These are phyloP conservation scores for Cryptoprocta ferox DNA, from an alignment of 2,797 vertebrate species.

Conservation along the genomic window DNA sequence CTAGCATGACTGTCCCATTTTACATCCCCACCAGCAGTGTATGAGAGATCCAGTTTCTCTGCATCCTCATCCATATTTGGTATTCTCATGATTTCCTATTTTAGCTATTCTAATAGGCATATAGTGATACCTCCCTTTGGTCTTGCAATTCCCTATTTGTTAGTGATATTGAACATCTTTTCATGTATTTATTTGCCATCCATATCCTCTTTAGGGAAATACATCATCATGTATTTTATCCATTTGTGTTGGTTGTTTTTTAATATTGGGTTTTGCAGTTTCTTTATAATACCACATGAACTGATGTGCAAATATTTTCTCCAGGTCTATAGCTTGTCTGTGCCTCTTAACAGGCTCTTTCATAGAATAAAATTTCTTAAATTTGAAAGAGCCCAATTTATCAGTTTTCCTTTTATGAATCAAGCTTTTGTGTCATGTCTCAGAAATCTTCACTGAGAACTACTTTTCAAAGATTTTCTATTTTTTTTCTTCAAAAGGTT, in stretches of 20 bases:
- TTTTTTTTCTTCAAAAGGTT: not conserved
- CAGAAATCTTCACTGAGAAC: not conserved
- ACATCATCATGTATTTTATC: not conserved
- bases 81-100: not conserved
- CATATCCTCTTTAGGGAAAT: not conserved
- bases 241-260: not conserved
- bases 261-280: not conserved
- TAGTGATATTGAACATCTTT: not conserved
- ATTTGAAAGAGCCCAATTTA: not conserved
- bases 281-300: not conserved
- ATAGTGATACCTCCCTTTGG: not conserved
- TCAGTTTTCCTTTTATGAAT: not conserved
- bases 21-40: not conserved
- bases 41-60: not conserved
- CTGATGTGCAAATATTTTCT: not conserved
- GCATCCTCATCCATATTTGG: not conserved
- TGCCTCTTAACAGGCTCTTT: not conserved
- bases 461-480: not conserved
- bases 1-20: not conserved
- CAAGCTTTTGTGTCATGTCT: not conserved
- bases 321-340: not conserved
- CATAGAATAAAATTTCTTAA: not conserved
- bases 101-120: not conserved
- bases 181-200: not conserved
- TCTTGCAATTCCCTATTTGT: not conserved